A percentile compares a stretch with the other conserved stretches of the same genome.
Evolutionary conservation across 2,888 invertebrate species (phyloP).

Genomic region (Sminthurinus aureus): DNA sequence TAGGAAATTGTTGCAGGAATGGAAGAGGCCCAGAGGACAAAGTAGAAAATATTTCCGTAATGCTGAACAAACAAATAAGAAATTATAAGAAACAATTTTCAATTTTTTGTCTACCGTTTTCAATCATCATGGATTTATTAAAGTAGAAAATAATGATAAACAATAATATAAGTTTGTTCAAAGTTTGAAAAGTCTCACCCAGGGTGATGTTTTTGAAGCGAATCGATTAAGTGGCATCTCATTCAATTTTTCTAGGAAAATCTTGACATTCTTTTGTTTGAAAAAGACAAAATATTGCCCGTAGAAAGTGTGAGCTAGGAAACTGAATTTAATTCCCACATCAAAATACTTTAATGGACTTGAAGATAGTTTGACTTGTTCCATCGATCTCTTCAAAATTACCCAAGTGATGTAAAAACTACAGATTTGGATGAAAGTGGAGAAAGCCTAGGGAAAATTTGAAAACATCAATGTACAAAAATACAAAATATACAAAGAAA

Average conservation of each 20-base stretch:
- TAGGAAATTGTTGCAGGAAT: not conserved
- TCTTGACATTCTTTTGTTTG: not conserved
- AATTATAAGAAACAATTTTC: too few species aligned
- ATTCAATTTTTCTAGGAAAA: not conserved
- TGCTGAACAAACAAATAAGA: too few species aligned
- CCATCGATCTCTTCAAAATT: not conserved
- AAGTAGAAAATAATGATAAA: too few species aligned
- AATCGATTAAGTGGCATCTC: not conserved
- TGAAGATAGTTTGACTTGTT: not conserved
- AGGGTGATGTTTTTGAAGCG: not conserved
- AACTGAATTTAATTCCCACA: not conserved
- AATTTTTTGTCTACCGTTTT: too few species aligned
- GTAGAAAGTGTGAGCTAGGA: not conserved
- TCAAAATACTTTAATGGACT: constrained; percentile 7
- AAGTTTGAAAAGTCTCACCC: not conserved
- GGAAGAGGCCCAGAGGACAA: too few species aligned
- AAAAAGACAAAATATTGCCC: not conserved
- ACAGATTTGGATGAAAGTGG: not conserved
- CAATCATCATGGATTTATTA: too few species aligned
- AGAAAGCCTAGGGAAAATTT: not conserved
- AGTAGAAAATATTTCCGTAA: too few species aligned
- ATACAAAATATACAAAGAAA: not conserved
- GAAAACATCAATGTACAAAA: not conserved
- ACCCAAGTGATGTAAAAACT: not conserved
- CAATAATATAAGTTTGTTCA: not conserved